phyloP scores from a whole-genome alignment of 2,888 invertebrate species.

The Tyria jacobaeae region DNA sequence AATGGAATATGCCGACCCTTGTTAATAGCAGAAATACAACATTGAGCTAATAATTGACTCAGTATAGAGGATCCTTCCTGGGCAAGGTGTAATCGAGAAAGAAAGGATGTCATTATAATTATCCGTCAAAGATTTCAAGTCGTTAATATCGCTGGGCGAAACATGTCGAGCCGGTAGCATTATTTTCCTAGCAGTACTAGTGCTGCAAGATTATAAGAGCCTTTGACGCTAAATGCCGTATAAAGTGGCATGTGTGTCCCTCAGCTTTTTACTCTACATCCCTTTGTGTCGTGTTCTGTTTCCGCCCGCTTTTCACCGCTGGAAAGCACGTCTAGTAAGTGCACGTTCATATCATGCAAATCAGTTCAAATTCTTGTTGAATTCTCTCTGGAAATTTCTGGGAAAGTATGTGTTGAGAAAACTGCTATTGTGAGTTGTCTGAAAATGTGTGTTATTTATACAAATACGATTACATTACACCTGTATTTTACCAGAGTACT shows the following conservation, averaged over 20 bases:
- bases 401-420: no score
- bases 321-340: slow-evolving; percentile 36
- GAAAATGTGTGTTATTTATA: no score
- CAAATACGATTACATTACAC: not conserved
- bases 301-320: slow-evolving; percentile 59
- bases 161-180: not conserved
- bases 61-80: no score
- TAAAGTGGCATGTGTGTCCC: slow-evolving; percentile 59
- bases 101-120: not conserved
- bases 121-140: not conserved
- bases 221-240: slow-evolving; percentile 49
- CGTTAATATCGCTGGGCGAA: not conserved
- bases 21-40: not conserved
- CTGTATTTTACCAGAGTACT: not conserved
- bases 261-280: slow-evolving; percentile 54
- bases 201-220: slow-evolving; percentile 41
- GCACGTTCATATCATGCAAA: slow-evolving; percentile 17
- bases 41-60: not conserved
- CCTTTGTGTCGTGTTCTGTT: slow-evolving; percentile 62
- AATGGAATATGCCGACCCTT: not conserved
- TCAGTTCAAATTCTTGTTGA: not conserved
- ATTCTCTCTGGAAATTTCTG: not conserved
- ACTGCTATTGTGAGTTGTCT: no score
- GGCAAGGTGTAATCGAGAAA: not conserved
- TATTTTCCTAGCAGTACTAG: slow-evolving; percentile 8